Base-by-base conservation (phyloP, 2,113 vertebrate species). In the Onychorhynchus coronatus region DNA sequence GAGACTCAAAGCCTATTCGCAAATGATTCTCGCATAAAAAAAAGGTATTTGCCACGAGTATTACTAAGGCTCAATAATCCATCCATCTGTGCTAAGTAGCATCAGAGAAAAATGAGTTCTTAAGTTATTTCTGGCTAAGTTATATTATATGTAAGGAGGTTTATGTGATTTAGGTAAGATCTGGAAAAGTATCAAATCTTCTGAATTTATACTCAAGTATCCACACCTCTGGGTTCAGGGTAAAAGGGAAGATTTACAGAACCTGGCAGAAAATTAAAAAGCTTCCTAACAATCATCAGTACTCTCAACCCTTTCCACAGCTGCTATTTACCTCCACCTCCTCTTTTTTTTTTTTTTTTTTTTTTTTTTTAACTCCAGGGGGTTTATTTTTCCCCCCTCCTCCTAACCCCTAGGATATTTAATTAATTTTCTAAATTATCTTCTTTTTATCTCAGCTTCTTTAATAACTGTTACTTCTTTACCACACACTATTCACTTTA, bases 361-460 rank as follows among this genome's bases (percentile, higher is more conserved):
- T 66, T 67, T 31, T 42, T 20, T 63, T 75, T 44, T 5, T 27
- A 37, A 8, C 35, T 61, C 30, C 17, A 37, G 1, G 13, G 8
- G 1, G 61, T 95, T 95, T 83, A 23, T 84, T 73, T 42, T 27
- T 15, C 1, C 6, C 42, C 5, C 25, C 55, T 50, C 65, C 85
- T 78, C 24, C 31, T 85, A 85, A 58, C 71, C 90, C 61, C 11
- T 70, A 90, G 67, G 93, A 85, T 86, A 94, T 94, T 96, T 92
- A 93, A 96, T 93, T 95, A 93, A 83, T 95, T 93, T 93, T 93
- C 68, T 83, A 91, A 95, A 93, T 90, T 59, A 93, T 80, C 3
- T 50, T 81, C 75, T 94, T 95, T 95, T 96, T 72, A 96, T 96
- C 93, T 92, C 61, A 72, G 41, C 49, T 78, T 78, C 88, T 96